Conservation (phyloP, 92 coral and sea anemone species). For the Phymanthus crucifer region DNA sequence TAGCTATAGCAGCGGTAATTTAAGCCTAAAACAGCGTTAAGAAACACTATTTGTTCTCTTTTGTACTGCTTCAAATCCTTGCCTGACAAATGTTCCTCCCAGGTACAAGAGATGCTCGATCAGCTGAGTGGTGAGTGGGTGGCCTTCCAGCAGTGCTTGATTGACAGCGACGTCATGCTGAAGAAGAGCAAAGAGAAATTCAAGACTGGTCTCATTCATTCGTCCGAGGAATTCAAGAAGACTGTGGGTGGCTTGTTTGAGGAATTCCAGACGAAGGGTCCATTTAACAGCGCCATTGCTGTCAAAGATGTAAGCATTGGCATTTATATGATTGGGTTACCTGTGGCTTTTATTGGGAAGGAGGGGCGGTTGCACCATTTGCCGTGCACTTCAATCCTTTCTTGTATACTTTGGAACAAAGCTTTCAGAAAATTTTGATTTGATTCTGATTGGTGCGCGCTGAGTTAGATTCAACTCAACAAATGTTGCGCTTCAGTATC, state of each 20-base stretch:
- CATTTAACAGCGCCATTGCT: slow-evolving; percentile 77
- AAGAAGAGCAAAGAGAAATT: slow-evolving; percentile 99
- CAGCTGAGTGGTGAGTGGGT: slow-evolving; percentile 96
- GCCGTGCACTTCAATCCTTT: no score
- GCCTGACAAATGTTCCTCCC: background rate
- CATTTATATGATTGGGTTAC: no score
- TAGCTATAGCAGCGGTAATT: no score
- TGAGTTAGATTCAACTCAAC: no score
- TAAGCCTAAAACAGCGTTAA: no score
- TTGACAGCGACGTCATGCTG: slow-evolving; percentile 96
- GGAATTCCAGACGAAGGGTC: slow-evolving; percentile 92
- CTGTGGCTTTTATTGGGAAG: no score
- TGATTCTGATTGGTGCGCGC: no score
- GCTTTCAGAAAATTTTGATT: no score
- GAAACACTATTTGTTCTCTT: background rate
- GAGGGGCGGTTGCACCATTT: no score
- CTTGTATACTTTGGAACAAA: no score
- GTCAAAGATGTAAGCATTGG: slow-evolving; percentile 86
- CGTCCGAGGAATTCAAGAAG: slow-evolving; percentile 98
- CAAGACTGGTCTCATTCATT: slow-evolving; percentile 91
- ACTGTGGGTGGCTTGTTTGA: slow-evolving; percentile 82
- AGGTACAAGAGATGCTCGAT: slow-evolving; percentile 96
- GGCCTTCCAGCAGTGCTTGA: slow-evolving; percentile 96
- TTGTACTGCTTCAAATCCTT: background rate
- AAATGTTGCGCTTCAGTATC: no score